These are phyloP conservation scores for Agrochola circellaris DNA, from an alignment of 2,888 invertebrate species.

Conservation along the genomic window DNA sequence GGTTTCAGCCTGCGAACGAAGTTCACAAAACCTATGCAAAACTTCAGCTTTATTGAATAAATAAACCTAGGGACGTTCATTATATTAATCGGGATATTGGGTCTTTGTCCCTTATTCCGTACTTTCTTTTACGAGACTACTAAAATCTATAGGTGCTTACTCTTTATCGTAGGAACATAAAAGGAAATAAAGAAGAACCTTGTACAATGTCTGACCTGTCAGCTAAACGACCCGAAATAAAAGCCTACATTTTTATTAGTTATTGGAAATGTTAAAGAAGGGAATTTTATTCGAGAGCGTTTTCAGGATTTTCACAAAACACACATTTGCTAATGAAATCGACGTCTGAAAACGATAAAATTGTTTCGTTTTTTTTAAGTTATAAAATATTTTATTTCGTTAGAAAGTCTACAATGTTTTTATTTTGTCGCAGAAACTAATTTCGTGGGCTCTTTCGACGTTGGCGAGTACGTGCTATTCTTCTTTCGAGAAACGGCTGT, in stretches of 20 bases:
- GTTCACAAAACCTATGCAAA: slow-evolving; percentile 42
- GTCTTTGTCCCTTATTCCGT: slow-evolving; percentile 74
- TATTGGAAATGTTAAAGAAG: slow-evolving; percentile 62
- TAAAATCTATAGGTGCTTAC: slow-evolving; percentile 73
- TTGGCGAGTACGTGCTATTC: slow-evolving; percentile 92
- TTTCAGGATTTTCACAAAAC: slow-evolving; percentile 42
- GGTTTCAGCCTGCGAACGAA: not conserved
- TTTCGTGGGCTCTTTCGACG: slow-evolving; percentile 93
- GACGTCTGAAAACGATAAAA: slow-evolving; percentile 34
- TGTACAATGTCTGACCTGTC: slow-evolving; percentile 70
- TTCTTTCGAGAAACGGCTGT: slow-evolving; percentile 94
- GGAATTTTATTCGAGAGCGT: slow-evolving; percentile 53
- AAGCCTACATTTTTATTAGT: slow-evolving; percentile 68
- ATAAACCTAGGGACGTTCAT: slow-evolving; percentile 70
- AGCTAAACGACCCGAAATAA: slow-evolving; percentile 70
- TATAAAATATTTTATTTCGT: slow-evolving; percentile 23
- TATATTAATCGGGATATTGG: slow-evolving; percentile 76
- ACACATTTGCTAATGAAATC: slow-evolving; percentile 51
- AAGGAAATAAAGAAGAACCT: slow-evolving; percentile 74
- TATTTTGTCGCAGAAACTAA: slow-evolving; percentile 91
- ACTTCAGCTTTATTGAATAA: slow-evolving; percentile 67
- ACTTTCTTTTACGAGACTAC: slow-evolving; percentile 76
- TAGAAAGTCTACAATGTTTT: slow-evolving; percentile 17
- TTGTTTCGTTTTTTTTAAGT: slow-evolving; percentile 16
- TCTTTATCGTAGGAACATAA: slow-evolving; percentile 73